Base-by-base conservation (phyloP, 1,140 invertebrate genomes). In the Melipona quadrifasciata region DNA sequence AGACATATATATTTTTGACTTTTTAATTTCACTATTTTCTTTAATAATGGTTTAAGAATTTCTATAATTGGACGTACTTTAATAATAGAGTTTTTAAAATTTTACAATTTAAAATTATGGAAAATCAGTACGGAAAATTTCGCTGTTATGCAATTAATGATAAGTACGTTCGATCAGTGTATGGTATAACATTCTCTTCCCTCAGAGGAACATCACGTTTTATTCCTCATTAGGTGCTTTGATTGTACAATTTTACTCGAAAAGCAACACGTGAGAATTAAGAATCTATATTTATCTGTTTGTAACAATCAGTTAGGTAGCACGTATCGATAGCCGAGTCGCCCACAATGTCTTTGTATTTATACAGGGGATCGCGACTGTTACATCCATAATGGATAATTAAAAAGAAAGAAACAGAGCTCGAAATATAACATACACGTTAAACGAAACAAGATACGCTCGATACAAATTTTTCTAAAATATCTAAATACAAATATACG, bases 241-340 rank as follows among this genome's bases (percentile, higher is more conserved):
- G n/a, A n/a, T n/a, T n/a, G 31, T n/a, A 31, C 21, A 14, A 75
- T 75, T 47, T 64, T 10, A 53, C 19, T 75, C 21, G 58, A 74
- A 55, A 73, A 82, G n/a, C 73, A 82, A 82, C 81, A 82, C 81
- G 81, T 82, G 72, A 76, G 81, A 77, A 68, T 82, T 77, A n/a
- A 77, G 65, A 61, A 51, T 31, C 34, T 77, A 77, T 76, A 68
- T 68, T 67, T 76, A 82, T 24, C n/a, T 4, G 1, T 19, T 47
- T 12, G 31, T 58, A 21, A 31, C 27, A 12, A 77, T 70, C 39
- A 39, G 14, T 8, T 55, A 21, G 2, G 10, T 70, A 68, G 74
- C 34, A 67, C n/a, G 24, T n/a, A 70, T 14, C 51, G 61, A 61
- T 39, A 27, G 27, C 51, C 14, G 34, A 19, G 16, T 70, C 65